Evolutionary conservation across 2,888 invertebrate species (phyloP).

Genomic region (Parnassius orleans): DNA sequence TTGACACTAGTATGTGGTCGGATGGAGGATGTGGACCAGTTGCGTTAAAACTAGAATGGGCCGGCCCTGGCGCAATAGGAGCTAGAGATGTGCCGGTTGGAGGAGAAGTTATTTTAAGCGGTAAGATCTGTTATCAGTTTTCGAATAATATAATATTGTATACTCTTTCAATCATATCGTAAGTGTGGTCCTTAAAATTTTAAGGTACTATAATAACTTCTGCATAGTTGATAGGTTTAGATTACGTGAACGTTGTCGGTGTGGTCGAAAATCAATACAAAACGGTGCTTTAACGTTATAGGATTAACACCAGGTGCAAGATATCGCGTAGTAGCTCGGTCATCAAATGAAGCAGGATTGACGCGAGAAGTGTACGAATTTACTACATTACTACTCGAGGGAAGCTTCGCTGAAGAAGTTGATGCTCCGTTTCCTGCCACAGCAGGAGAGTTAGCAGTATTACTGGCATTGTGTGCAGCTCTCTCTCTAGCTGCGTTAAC

Average conservation of each 20-base stretch:
- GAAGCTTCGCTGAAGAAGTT: conserved; percentile 71
- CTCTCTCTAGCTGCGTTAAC: conserved; percentile 79
- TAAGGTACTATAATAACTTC: too few relatives aligned
- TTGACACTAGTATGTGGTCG: conserved; percentile 91
- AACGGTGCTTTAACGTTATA: conserved; percentile 28
- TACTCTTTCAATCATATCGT: too few relatives aligned
- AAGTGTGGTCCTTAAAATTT: too few relatives aligned
- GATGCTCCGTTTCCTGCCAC: conserved; percentile 74
- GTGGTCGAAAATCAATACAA: too few relatives aligned
- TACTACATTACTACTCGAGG: conserved; percentile 78
- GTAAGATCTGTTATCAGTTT: conserved; percentile 39
- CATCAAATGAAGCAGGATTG: conserved; percentile 83
- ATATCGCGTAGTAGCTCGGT: conserved; percentile 82
- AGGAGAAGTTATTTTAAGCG: conserved; percentile 70
- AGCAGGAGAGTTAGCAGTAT: conserved; percentile 68
- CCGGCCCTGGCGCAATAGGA: conserved; percentile 74
- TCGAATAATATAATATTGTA: too few relatives aligned
- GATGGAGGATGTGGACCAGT: conserved; percentile 92
- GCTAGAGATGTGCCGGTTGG: conserved; percentile 71
- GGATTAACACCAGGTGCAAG: conserved; percentile 80
- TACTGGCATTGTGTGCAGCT: conserved; percentile 79
- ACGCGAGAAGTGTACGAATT: conserved; percentile 82
- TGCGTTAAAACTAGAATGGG: conserved; percentile 88
- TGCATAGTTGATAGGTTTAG: too few relatives aligned
- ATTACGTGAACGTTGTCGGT: too few relatives aligned